Evolutionary conservation across 2,888 invertebrate species (phyloP), one percentile per base, ranked within the genome.

Genomic region (Ophioninae sp.): DNA sequence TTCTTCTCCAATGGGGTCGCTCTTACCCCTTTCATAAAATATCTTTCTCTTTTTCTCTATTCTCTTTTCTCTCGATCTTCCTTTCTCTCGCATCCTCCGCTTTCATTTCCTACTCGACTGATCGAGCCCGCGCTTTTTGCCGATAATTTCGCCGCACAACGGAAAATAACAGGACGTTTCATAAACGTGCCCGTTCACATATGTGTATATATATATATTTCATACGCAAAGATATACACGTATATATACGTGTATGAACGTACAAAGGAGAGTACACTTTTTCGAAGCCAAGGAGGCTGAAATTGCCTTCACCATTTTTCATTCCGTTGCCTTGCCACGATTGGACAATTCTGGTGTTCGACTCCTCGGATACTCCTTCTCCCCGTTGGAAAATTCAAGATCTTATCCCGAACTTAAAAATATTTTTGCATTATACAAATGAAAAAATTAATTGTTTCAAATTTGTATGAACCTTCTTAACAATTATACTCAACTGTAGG

Each of bases 141-240:
- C 86, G 87, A 91, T 91, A 88, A 90, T 92, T 90, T 91, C 86
- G 41, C 41, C 41, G 85, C 88, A 85, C 87, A 89, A 90, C 87
- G 87, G 88, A 90, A 90, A 90, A 91, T 73, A 58, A 82, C 10
- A 75, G 51, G 59, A 44, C 64, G 58, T 59, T 59, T 20, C 44
- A 59, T 56, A 56, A 44, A 73, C 44, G 44, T 44, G 30, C 9
- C 30, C 23, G 17, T n/a, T 6, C 67, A 20, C 20, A 67, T 10
- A 59, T 61, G 61, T n/a, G n/a, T n/a, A n/a, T n/a, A n/a, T n/a
- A n/a, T n/a, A n/a, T n/a, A n/a, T n/a, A n/a, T n/a, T n/a, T n/a
- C n/a, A n/a, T n/a, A n/a, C n/a, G n/a, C n/a, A n/a, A n/a, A n/a
- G n/a, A n/a, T n/a, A n/a, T n/a, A n/a, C n/a, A n/a, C n/a, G n/a